These are phyloP conservation scores for Plagodis pulveraria DNA, from an alignment of 2,888 invertebrate genomes.

Conservation along the genomic window DNA sequence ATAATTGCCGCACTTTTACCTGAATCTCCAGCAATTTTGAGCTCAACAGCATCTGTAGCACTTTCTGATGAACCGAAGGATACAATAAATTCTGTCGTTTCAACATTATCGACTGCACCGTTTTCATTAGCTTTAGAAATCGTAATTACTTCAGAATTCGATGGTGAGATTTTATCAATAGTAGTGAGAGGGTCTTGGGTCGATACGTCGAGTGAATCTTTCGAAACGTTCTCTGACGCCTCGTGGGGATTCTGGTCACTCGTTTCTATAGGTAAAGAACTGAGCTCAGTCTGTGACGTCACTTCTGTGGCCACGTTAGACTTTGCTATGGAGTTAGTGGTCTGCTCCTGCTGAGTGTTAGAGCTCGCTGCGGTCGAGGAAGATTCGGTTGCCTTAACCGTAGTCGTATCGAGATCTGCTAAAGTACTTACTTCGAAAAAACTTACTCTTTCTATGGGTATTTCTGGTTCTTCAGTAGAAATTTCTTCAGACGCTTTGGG, in stretches of 20 bases:
- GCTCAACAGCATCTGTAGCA: slow-evolving; percentile 67
- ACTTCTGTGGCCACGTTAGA: slow-evolving; percentile 67
- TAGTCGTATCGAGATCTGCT: slow-evolving; percentile 37
- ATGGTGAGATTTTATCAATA: slow-evolving; percentile 48
- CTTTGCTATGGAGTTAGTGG: slow-evolving; percentile 56
- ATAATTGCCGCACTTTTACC: slow-evolving; percentile 62
- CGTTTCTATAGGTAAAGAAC: slow-evolving; percentile 75
- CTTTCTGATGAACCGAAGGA: slow-evolving; percentile 69
- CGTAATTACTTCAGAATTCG: slow-evolving; percentile 56
- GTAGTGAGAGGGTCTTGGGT: slow-evolving; percentile 50
- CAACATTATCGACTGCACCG: slow-evolving; percentile 60
- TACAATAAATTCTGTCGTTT: slow-evolving; percentile 72
- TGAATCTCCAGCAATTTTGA: slow-evolving; percentile 63
- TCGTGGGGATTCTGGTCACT: slow-evolving; percentile 77
- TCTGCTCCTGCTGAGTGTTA: slow-evolving; percentile 50
- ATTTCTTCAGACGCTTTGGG: slow-evolving; percentile 14
- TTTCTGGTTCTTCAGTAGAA: slow-evolving; percentile 36
- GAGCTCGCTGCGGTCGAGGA: slow-evolving; percentile 37
- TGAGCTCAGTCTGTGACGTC: slow-evolving; percentile 72
- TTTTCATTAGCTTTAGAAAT: slow-evolving; percentile 53
- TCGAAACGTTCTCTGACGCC: slow-evolving; percentile 56
- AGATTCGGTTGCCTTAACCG: slow-evolving; percentile 34
- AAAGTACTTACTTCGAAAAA: slow-evolving; percentile 27
- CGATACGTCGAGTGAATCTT: slow-evolving; percentile 53
- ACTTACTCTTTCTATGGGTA: slow-evolving; percentile 30